These are phyloP conservation scores for Polymixis lichenea DNA, from an alignment of 2,888 invertebrate genomes.

Conservation along the genomic window DNA sequence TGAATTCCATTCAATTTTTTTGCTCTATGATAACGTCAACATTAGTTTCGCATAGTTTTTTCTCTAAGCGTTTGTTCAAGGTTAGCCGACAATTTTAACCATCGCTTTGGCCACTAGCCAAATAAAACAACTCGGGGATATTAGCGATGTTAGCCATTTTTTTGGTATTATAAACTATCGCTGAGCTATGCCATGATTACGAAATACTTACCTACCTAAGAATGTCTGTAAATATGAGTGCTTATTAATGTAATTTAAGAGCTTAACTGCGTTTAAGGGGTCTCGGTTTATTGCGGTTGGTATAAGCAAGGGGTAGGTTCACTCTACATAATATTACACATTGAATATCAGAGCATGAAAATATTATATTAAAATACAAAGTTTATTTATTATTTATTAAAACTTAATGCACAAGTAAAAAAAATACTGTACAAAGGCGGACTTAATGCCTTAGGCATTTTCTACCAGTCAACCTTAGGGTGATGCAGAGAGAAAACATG, in stretches of 20 bases:
- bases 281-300: neutral
- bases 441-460: too few relatives aligned
- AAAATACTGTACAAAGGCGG: too few relatives aligned
- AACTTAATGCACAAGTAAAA: too few relatives aligned
- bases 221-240: neutral
- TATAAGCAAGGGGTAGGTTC: neutral
- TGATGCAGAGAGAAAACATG: too few relatives aligned
- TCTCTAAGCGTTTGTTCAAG: slow-evolving; percentile 35
- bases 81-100: slow-evolving; percentile 54
- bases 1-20: slow-evolving; percentile 30
- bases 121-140: slow-evolving; percentile 29
- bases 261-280: neutral
- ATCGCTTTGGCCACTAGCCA: slow-evolving; percentile 42
- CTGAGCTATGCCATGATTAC: slow-evolving; percentile 23
- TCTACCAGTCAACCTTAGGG: too few relatives aligned
- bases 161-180: slow-evolving; percentile 25
- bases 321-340: neutral
- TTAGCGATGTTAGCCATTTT: slow-evolving; percentile 22
- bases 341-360: neutral
- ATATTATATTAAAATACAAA: neutral
- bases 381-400: too few relatives aligned
- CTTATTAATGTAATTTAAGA: too few relatives aligned
- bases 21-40: slow-evolving; percentile 26
- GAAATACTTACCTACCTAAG: slow-evolving; percentile 4
- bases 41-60: slow-evolving; percentile 29